These are phyloP conservation scores for Promerops cafer DNA, from an alignment of 2,113 vertebrate genomes.

Conservation along the genomic window DNA sequence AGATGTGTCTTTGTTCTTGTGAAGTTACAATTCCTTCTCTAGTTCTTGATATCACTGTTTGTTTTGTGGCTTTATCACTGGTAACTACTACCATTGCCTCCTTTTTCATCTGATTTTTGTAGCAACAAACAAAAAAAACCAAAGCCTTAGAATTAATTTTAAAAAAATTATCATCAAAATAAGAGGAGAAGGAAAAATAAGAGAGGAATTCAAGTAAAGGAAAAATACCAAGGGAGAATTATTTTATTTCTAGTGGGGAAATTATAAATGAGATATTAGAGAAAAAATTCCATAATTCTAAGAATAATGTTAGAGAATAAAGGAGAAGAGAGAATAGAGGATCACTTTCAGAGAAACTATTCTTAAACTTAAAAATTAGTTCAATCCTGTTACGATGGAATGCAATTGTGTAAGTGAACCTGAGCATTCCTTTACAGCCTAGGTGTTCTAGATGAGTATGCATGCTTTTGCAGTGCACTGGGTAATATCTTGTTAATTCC, in stretches of 20 bases:
- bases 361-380: slow-evolving; percentile 3
- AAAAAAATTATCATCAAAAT: background rate
- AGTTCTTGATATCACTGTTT: slow-evolving; percentile 71
- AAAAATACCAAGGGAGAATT: background rate
- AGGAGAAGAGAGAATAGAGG: background rate
- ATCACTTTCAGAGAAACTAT: background rate
- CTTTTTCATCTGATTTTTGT: slow-evolving; percentile 73
- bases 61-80: slow-evolving; percentile 72
- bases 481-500: slow-evolving; percentile 15
- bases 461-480: background rate
- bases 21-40: slow-evolving; percentile 69
- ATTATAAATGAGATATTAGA: background rate
- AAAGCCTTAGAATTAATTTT: background rate
- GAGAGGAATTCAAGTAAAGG: background rate
- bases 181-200: background rate
- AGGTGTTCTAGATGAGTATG: background rate
- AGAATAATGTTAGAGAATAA: slow-evolving; percentile 28
- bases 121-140: background rate
- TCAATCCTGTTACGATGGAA: background rate
- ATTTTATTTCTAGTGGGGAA: background rate
- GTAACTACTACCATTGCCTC: slow-evolving; percentile 70
- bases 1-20: slow-evolving; percentile 74
- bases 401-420: background rate
- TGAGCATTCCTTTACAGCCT: background rate
- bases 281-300: background rate